These are phyloP conservation scores for Diaphora mendica DNA, from an alignment of 2,888 invertebrate genomes.

Conservation along the genomic window DNA sequence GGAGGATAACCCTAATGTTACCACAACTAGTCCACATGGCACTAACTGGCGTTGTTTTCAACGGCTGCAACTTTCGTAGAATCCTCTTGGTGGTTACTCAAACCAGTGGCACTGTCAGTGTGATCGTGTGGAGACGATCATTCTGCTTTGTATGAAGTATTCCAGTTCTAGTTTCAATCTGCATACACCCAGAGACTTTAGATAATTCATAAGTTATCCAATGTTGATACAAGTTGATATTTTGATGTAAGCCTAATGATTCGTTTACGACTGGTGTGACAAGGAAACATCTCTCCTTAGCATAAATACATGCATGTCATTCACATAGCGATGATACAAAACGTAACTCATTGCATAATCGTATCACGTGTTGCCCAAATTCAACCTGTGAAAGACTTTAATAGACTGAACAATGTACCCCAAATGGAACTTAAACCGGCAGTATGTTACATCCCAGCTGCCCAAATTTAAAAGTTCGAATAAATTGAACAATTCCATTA, in stretches of 20 bases:
- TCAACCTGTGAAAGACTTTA: conserved; percentile 82
- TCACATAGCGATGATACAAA: conserved; percentile 65
- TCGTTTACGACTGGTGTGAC: conserved; percentile 41
- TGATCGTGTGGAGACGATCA: no score
- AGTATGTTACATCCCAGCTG: conserved; percentile 41
- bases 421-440: conserved; percentile 66
- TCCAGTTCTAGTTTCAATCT: no score
- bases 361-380: conserved; percentile 77
- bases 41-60: no score
- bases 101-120: no score
- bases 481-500: conserved; percentile 45
- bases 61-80: no score
- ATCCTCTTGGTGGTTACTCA: no score
- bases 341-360: conserved; percentile 72
- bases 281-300: conserved; percentile 59
- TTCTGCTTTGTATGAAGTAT: no score
- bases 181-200: background rate
- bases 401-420: conserved; percentile 81
- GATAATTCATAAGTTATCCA: background rate
- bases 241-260: background rate
- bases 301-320: conserved; percentile 63
- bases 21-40: background rate
- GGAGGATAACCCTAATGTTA: background rate
- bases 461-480: conserved; percentile 44
- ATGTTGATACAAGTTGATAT: background rate